These are phyloP conservation scores for Camelus dromedarius DNA, from an alignment of 2,113 vertebrate genomes.

Conservation along the genomic window DNA sequence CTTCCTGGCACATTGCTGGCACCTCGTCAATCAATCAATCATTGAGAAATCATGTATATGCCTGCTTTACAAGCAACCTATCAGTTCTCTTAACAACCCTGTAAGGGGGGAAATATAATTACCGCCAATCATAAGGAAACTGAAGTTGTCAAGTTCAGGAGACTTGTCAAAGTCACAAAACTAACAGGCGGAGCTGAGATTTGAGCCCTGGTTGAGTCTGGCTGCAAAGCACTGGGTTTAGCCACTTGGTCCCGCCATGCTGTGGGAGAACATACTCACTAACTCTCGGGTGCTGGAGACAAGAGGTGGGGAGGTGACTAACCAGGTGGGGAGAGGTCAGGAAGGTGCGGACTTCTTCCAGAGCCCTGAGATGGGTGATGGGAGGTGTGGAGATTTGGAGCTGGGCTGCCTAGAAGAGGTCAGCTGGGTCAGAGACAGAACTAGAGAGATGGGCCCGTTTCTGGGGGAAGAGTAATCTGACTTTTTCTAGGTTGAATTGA, in stretches of 20 bases:
- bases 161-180: neutral
- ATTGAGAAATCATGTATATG: neutral
- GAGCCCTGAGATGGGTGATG: neutral
- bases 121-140: neutral
- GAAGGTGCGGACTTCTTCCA: neutral
- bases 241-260: neutral
- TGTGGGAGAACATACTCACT: accelerated
- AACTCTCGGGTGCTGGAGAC: neutral
- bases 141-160: neutral
- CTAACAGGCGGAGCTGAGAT: neutral
- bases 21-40: neutral
- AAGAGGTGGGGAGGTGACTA: neutral
- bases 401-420: neutral
- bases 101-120: neutral
- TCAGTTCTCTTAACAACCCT: neutral
- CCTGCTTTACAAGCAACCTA: neutral
- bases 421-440: neutral
- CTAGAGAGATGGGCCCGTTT: neutral
- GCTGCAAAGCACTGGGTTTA: neutral
- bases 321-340: too few species aligned
- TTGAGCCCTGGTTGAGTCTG: neutral
- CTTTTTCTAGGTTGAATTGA: neutral
- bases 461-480: neutral
- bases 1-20: neutral
- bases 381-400: accelerated